Evolutionary conservation across 2,113 vertebrate genomes (phyloP).

Genomic region (Parus major): DNA sequence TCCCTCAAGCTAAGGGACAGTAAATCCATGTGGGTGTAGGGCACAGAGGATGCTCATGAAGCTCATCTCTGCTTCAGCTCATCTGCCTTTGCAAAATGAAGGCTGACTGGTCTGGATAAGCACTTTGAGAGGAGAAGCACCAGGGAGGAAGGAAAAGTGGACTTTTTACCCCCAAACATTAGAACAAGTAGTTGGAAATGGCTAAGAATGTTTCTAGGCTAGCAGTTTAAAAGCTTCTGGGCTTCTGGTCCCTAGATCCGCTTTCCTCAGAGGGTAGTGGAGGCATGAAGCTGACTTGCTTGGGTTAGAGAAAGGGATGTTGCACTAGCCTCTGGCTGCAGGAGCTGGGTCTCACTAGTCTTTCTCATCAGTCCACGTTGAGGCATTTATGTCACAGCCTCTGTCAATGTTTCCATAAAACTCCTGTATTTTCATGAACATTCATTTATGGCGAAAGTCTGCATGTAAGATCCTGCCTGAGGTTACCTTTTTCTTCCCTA

Average conservation of each 20-base stretch:
- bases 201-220: not conserved
- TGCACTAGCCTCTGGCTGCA: not conserved
- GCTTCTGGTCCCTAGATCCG: not conserved
- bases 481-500: conserved; percentile 58
- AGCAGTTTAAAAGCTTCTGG: not conserved
- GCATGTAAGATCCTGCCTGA: conserved; percentile 36
- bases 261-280: not conserved
- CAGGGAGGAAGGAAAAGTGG: not conserved
- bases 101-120: not conserved
- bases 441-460: conserved; percentile 43
- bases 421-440: conserved; percentile 28
- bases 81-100: not conserved
- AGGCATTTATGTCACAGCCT: conserved; percentile 11
- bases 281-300: not conserved
- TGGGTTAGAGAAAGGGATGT: not conserved
- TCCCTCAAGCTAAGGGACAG: not conserved
- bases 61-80: not conserved
- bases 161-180: not conserved
- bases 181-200: not conserved
- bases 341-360: not conserved
- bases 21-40: not conserved
- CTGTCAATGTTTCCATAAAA: conserved; percentile 48
- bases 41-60: not conserved
- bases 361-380: not conserved
- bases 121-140: not conserved